These are phyloP conservation scores for Vimba vimba DNA, from an alignment of 2,113 vertebrate genomes.

Conservation along the genomic window DNA sequence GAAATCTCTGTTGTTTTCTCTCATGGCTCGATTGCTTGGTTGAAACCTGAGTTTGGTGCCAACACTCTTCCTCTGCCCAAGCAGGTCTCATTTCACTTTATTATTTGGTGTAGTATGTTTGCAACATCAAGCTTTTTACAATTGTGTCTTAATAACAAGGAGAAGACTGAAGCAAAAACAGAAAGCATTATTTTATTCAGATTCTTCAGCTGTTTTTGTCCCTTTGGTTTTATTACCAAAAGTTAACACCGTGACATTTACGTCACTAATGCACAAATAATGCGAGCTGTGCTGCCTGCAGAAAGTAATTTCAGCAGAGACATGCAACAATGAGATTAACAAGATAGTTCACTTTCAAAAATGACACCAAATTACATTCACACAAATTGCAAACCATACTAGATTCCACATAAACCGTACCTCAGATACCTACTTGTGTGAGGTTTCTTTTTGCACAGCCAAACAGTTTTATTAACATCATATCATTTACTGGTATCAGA, in stretches of 20 bases:
- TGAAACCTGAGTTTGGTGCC: slow-evolving; percentile 7
- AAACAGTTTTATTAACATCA: too few relatives aligned
- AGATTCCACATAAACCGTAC: not conserved
- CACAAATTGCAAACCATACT: not conserved
- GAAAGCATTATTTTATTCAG: not conserved
- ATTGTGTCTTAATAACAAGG: not conserved
- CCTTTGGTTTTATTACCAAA: not conserved
- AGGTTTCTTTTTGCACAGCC: too few relatives aligned
- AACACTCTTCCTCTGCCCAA: not conserved
- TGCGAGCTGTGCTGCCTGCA: not conserved
- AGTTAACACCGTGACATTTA: not conserved
- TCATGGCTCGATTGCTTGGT: not conserved
- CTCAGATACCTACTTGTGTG: not conserved
- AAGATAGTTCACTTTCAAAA: slow-evolving; percentile 1
- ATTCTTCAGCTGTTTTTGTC: not conserved
- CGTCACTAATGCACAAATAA: not conserved
- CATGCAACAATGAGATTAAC: not conserved
- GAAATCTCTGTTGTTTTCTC: not conserved
- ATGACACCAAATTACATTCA: not conserved
- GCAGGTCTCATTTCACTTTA: not conserved
- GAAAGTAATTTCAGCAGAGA: slow-evolving; percentile 4
- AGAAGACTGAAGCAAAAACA: not conserved
- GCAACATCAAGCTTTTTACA: not conserved
- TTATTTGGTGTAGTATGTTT: not conserved
- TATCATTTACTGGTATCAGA: too few relatives aligned